These are phyloP conservation scores for Vanacampus margaritifer DNA, from an alignment of 2,113 vertebrate species.

Conservation along the genomic window DNA sequence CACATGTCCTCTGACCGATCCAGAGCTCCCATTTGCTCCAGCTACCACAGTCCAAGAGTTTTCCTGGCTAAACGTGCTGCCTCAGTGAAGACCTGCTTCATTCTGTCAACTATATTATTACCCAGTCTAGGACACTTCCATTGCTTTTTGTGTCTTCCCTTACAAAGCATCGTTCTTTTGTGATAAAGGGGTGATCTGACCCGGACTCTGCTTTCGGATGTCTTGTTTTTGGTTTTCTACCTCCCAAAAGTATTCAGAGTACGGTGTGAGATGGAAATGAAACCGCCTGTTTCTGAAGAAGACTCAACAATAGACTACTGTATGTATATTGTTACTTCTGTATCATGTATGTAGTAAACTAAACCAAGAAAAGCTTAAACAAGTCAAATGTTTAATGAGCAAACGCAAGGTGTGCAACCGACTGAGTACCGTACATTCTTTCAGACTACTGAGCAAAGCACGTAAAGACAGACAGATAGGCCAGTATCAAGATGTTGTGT, in stretches of 20 bases:
- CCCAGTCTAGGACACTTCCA: slow-evolving; percentile 37
- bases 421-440: neutral
- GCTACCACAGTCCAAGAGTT: slow-evolving; percentile 14
- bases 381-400: slow-evolving; percentile 27
- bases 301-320: too few relatives aligned
- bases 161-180: slow-evolving; percentile 27
- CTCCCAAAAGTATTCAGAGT: slow-evolving; percentile 1
- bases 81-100: slow-evolving; percentile 27
- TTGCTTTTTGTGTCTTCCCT: slow-evolving; percentile 42
- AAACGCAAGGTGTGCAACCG: slow-evolving; percentile 36
- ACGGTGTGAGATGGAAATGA: slow-evolving; percentile 11
- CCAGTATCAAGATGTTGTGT: slow-evolving; percentile 14
- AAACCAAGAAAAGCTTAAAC: neutral
- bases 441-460: slow-evolving; percentile 8
- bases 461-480: slow-evolving; percentile 7
- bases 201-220: slow-evolving; percentile 28
- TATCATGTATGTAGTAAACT: neutral
- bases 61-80: slow-evolving; percentile 4
- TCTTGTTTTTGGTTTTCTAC: neutral
- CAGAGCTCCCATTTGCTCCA: slow-evolving; percentile 4
- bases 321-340: too few relatives aligned
- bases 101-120: slow-evolving; percentile 26
- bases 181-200: slow-evolving; percentile 30
- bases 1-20: slow-evolving; percentile 12
- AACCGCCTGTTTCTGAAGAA: slow-evolving; percentile 14